phyloP scores from a whole-genome alignment of 2,113 vertebrate species.

The Castor canadensis region DNA sequence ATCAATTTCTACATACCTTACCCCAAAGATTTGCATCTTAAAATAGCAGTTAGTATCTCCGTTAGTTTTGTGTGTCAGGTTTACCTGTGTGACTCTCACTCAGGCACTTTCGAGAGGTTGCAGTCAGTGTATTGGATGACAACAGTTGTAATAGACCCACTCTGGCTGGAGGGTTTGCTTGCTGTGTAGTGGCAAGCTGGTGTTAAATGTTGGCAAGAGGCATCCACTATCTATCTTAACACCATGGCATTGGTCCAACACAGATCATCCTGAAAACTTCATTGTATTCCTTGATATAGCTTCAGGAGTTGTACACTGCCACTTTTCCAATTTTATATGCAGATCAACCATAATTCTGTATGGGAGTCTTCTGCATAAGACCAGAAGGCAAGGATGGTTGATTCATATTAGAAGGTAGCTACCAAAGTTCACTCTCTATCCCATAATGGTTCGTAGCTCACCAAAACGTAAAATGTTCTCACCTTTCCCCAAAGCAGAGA shows the following conservation, averaged over 20 bases:
- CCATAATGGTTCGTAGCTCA: not conserved
- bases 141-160: not conserved
- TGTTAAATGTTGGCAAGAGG: not conserved
- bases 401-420: not conserved
- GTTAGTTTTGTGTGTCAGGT: not conserved
- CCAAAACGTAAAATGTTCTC: not conserved
- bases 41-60: not conserved
- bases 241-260: not conserved
- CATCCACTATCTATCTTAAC: not conserved
- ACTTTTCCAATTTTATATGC: not conserved
- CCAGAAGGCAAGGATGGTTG: not conserved
- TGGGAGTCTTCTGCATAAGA: not conserved
- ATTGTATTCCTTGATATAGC: not conserved
- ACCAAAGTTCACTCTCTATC: not conserved
- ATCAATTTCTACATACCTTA: not conserved
- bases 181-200: not conserved
- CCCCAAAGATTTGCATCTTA: not conserved
- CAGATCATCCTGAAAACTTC: not conserved
- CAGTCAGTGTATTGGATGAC: not conserved
- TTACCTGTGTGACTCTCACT: not conserved
- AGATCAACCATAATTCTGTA: not conserved
- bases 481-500: not conserved
- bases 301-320: not conserved
- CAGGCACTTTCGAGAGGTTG: not conserved
- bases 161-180: fast-evolving